Evolutionary conservation across 2,888 invertebrate genomes (phyloP).

Genomic region (Ormyrus pomaceus): DNA sequence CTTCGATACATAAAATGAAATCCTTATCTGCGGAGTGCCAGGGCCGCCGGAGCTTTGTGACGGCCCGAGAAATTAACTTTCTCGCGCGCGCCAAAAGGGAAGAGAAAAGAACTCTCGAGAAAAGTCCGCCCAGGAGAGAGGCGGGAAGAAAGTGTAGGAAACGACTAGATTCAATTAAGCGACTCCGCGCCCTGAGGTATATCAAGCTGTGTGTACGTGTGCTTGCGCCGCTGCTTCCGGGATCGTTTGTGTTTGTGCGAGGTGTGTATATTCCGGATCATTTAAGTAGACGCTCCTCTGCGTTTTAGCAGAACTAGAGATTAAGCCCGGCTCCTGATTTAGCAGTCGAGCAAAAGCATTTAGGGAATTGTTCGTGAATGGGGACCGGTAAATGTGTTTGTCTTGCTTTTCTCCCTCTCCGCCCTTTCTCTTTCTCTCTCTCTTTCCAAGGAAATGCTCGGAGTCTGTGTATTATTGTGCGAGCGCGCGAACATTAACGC

Average conservation of each 20-base stretch:
- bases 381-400: slow-evolving; percentile 10
- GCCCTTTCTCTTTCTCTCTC: not conserved
- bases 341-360: slow-evolving; percentile 33
- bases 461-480: not conserved
- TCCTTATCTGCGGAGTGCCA: slow-evolving; percentile 34
- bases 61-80: slow-evolving; percentile 33
- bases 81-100: not conserved
- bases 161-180: slow-evolving; percentile 34
- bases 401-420: slow-evolving; percentile 12
- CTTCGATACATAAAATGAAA: slow-evolving; percentile 48
- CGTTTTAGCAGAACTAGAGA: slow-evolving; percentile 1
- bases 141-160: not conserved
- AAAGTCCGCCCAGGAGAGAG: too few relatives aligned
- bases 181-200: not conserved
- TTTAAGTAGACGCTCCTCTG: not conserved
- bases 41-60: slow-evolving; percentile 25
- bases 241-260: not conserved
- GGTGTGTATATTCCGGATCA: too few relatives aligned
- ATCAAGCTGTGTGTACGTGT: not conserved
- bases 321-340: slow-evolving; percentile 37
- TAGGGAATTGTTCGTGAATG: slow-evolving; percentile 26
- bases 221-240: not conserved
- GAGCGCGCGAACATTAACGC: not conserved
- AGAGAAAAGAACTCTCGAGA: not conserved
- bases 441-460: not conserved